These are phyloP conservation scores for Drosophila falleni DNA, from an alignment of 2,888 invertebrate species.

Conservation along the genomic window DNA sequence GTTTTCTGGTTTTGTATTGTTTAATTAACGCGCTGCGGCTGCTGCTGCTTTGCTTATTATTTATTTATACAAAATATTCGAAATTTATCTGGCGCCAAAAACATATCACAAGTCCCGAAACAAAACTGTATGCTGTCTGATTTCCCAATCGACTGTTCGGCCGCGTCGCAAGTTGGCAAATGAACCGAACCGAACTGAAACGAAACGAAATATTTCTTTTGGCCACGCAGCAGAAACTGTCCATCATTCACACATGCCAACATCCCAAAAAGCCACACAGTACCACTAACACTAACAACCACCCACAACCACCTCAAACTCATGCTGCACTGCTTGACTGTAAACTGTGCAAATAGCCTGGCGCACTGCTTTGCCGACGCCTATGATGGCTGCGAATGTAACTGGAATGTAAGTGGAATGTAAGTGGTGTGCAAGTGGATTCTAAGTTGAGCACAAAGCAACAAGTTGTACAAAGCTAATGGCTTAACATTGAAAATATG, in stretches of 20 bases:
- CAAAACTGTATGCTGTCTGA: conserved; percentile 1
- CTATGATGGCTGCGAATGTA: background rate
- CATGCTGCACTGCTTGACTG: background rate
- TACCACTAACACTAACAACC: background rate
- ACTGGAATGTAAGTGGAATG: conserved; percentile 15
- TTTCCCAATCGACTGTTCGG: conserved; percentile 39
- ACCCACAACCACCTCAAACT: background rate
- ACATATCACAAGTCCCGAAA: conserved; percentile 47
- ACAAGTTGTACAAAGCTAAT: conserved; percentile 34
- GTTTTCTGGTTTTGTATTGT: conserved; percentile 8
- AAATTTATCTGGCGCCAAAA: conserved; percentile 65
- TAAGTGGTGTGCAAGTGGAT: conserved; percentile 14
- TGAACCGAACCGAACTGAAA: conserved; percentile 21
- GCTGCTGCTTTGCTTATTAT: conserved; percentile 33
- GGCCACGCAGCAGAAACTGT: conserved; percentile 20
- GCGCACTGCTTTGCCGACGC: conserved; percentile 50
- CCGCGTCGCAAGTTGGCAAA: conserved; percentile 40
- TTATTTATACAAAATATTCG: conserved; percentile 45
- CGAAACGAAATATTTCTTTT: conserved; percentile 6
- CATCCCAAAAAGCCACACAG: background rate
- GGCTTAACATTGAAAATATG: conserved; percentile 4
- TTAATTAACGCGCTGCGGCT: conserved; percentile 31
- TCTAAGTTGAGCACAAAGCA: conserved; percentile 17
- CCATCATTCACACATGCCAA: conserved; percentile 36
- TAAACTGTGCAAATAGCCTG: conserved; percentile 26